Evolutionary conservation across 1,140 invertebrate genomes (phyloP).

Genomic region (Acromyrmex echinatior): DNA sequence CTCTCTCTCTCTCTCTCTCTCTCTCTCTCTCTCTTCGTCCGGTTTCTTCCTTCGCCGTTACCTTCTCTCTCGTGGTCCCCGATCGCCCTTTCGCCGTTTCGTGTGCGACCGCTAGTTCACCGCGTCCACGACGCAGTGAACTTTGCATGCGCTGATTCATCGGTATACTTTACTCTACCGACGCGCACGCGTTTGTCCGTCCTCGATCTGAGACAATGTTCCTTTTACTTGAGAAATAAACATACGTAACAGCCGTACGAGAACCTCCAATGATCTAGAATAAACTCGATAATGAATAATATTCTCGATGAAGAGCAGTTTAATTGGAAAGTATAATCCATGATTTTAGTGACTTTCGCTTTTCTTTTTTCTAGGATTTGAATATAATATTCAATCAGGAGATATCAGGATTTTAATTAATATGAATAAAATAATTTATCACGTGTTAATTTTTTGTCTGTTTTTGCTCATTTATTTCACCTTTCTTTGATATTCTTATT

Average conservation of each 20-base stretch:
- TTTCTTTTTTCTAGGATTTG: neutral
- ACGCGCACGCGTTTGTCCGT: conserved; percentile 24
- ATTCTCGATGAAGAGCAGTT: neutral
- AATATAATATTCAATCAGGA: too few species aligned
- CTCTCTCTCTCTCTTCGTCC: too few species aligned
- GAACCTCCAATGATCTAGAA: neutral
- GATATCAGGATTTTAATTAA: too few species aligned
- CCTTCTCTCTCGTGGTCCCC: neutral
- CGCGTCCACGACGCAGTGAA: conserved; percentile 32
- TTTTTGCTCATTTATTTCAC: too few species aligned
- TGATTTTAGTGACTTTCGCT: neutral
- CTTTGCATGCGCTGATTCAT: conserved; percentile 49
- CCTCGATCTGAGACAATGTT: conserved; percentile 46
- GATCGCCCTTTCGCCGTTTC: conserved; percentile 55
- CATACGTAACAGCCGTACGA: neutral
- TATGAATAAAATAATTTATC: too few species aligned
- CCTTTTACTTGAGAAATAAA: conserved; percentile 10
- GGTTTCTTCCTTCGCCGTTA: neutral
- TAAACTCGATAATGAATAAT: conserved; percentile 32
- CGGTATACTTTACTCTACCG: conserved; percentile 30
- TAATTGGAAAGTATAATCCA: neutral
- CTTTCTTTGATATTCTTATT: too few species aligned
- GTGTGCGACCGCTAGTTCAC: conserved; percentile 41
- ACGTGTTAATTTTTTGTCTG: too few species aligned
- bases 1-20: neutral